These are phyloP conservation scores for Drosophila obscura DNA, from an alignment of 1,140 invertebrate genomes.

Conservation along the genomic window DNA sequence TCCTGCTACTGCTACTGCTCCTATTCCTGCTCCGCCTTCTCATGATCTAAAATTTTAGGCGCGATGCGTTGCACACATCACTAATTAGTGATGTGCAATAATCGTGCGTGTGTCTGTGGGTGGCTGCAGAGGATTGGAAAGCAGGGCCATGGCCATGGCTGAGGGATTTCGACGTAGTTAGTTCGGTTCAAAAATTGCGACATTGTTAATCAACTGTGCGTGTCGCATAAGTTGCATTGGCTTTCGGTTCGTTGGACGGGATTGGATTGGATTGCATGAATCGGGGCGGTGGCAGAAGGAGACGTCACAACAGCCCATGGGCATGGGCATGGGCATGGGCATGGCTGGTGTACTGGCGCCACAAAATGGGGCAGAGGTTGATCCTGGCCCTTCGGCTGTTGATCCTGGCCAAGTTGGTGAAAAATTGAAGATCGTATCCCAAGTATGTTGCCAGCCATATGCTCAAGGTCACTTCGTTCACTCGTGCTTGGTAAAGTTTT, in stretches of 20 bases:
- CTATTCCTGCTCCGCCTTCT: background rate
- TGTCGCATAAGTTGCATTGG: constrained; percentile 67
- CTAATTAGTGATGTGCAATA: constrained; percentile 81
- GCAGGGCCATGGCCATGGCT: background rate
- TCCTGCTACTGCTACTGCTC: background rate
- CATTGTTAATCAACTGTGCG: constrained; percentile 78
- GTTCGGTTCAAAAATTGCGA: constrained; percentile 70
- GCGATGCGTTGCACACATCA: constrained; percentile 66
- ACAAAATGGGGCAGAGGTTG: background rate
- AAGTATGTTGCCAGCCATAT: background rate
- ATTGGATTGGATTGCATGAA: constrained; percentile 33
- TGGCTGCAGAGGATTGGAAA: background rate
- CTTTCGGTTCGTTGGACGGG: constrained; percentile 26
- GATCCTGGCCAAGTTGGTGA: constrained; percentile 26
- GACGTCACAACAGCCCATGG: background rate
- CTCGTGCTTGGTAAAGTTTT: no score
- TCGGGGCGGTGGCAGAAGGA: background rate
- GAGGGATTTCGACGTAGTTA: constrained; percentile 23
- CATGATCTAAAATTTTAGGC: constrained; percentile 70
- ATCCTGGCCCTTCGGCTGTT: constrained; percentile 18
- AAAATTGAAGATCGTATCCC: constrained; percentile 21
- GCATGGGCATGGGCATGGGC: background rate
- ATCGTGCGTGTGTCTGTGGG: constrained; percentile 58
- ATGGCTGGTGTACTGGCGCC: background rate
- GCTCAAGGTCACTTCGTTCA: constrained; percentile 10